Evolutionary conservation across 2,113 vertebrate species (phyloP).

Genomic region (Gallinago jamesoni): DNA sequence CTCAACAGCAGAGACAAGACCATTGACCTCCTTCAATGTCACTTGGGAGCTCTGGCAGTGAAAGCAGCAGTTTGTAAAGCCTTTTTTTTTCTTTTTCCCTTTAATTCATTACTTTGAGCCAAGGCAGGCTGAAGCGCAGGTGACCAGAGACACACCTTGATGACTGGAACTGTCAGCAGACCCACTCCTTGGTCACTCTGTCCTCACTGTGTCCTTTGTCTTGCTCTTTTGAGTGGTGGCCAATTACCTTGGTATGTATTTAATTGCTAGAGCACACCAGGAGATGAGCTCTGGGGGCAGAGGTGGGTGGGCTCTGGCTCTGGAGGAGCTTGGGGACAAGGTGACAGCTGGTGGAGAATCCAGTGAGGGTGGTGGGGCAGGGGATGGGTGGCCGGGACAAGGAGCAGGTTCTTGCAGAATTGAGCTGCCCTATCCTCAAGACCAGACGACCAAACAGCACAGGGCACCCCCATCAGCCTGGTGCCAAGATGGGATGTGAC

Average conservation of each 20-base stretch:
- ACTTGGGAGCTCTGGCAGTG: background rate
- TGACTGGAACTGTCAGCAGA: background rate
- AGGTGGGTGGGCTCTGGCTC: background rate
- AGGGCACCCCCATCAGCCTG: background rate
- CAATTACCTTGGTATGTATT: background rate
- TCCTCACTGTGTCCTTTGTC: background rate
- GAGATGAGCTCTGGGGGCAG: rapidly evolving
- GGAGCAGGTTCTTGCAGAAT: background rate
- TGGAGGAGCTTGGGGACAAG: rapidly evolving
- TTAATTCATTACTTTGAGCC: background rate
- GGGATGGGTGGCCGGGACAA: rapidly evolving
- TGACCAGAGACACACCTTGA: rapidly evolving
- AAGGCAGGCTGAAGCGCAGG: background rate
- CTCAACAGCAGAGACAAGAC: rapidly evolving
- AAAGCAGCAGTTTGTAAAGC: background rate
- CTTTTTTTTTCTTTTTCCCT: background rate
- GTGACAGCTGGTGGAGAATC: background rate
- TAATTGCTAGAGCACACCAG: rapidly evolving
- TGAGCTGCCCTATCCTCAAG: rapidly evolving
- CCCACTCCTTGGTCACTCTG: background rate
- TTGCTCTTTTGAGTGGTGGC: background rate
- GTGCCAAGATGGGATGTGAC: rapidly evolving
- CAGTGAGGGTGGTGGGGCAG: background rate
- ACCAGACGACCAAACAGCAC: rapidly evolving
- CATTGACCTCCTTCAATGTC: no score